phyloP scores from a whole-genome alignment of 2,797 vertebrate species.

The Paratrypauchen microcephalus region DNA sequence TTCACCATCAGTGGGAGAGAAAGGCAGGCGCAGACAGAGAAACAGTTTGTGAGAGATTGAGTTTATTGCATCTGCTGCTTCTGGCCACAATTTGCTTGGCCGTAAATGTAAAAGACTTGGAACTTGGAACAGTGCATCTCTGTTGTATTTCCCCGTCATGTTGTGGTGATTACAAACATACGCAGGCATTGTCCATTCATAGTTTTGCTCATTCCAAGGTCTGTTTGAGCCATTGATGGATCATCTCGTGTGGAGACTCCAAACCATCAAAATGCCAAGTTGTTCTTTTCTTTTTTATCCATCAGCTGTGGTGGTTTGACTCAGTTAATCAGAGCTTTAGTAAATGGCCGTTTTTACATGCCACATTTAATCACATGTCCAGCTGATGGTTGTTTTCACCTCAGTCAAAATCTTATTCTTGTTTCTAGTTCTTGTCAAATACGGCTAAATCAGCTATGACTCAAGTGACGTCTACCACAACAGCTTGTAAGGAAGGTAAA shows the following conservation, averaged over 20 bases:
- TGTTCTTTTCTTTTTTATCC: conserved; percentile 42
- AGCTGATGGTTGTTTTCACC: conserved; percentile 32
- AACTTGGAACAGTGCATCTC: conserved; percentile 56
- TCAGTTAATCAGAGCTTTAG: conserved; percentile 35
- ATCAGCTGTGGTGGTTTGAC: conserved; percentile 47
- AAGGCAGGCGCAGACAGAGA: conserved; percentile 25
- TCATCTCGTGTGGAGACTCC: conserved; percentile 55
- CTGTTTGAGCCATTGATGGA: conserved; percentile 64
- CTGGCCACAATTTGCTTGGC: conserved; percentile 73
- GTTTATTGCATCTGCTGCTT: conserved; percentile 76
- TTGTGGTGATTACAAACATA: conserved; percentile 74
- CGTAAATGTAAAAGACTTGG: conserved; percentile 65
- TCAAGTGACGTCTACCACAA: neutral
- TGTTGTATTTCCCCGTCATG: conserved; percentile 67
- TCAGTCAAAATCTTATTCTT: conserved; percentile 32
- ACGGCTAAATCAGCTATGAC: too few species aligned
- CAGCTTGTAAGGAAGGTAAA: neutral
- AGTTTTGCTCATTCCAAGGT: conserved; percentile 61
- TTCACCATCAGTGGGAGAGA: conserved; percentile 65
- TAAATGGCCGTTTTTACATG: conserved; percentile 41
- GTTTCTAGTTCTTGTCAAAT: too few species aligned
- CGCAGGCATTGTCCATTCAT: conserved; percentile 65
- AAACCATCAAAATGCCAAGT: conserved; percentile 55
- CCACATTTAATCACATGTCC: conserved; percentile 42
- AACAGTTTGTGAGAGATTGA: conserved; percentile 41